Evolutionary conservation across 2,113 vertebrate species (phyloP), one percentile per base, ranked within the genome.

Genomic region (Oophaga pumilio): DNA sequence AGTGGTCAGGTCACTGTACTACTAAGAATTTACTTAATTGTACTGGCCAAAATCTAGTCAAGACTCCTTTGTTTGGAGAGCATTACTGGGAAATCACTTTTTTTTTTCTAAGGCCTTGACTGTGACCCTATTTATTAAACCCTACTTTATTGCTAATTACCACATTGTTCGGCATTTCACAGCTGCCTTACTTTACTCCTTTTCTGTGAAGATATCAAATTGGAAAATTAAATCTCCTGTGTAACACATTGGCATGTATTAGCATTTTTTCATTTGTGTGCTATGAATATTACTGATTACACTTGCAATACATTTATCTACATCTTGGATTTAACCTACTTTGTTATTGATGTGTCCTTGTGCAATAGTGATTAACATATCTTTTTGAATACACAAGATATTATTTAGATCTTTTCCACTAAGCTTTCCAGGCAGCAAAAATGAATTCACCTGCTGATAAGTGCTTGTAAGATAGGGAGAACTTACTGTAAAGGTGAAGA

Each of bases 321-420:
- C 49, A 53, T 50, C 12, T n/a, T 26, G 14, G 18, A 24, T 49
- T 43, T 56, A 80, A 86, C 76, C 62, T 86, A 57, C 59, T 50
- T 24, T 22, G 50, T 78, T 50, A 64, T 78, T 66, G 49, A 77
- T 78, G 22, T 86, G 85, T 53, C 85, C 85, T 86, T 86, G 85
- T 79, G 24, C 49, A 57, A 14, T 53, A 76, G n/a, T 69, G 76
- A 64, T 79, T 86, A 79, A 56, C 76, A 69, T 80, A 86, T 80
- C 76, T 15, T 43, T 78, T 69, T 59, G 52, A 78, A 74, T 18
- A 86, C 60, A 86, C 74, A 77, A 86, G 85, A 80, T 86, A 80
- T 50, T 60, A 15, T 64, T 78, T 49, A 43, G 13, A 77, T 62
- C 5, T n/a, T 77, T 86, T 76, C 33, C 57, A 60, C 49, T 12